These are phyloP conservation scores for Drosophila persimilis DNA, from an alignment of 1,140 invertebrate species.

Conservation along the genomic window DNA sequence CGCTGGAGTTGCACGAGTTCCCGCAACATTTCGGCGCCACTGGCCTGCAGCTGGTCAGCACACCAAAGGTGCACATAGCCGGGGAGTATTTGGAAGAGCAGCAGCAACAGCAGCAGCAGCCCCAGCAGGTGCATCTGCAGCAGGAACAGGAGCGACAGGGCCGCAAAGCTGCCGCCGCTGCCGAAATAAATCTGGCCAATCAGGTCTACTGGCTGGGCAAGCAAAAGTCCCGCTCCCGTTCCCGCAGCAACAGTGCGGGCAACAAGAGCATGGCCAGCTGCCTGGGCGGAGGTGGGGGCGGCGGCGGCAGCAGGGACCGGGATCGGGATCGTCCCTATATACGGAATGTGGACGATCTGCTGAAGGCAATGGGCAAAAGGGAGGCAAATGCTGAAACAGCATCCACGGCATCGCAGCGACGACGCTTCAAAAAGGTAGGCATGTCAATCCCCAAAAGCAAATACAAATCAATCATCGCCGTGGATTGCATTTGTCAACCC, in stretches of 20 bases:
- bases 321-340: conserved; percentile 55
- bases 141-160: conserved; percentile 35
- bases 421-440: conserved; percentile 76
- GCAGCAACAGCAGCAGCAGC: conserved; percentile 18
- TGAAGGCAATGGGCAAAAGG: conserved; percentile 62
- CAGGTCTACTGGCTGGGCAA: conserved; percentile 78
- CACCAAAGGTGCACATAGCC: conserved; percentile 77
- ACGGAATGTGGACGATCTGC: conserved; percentile 76
- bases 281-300: conserved; percentile 46
- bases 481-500: conserved; percentile 34
- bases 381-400: conserved; percentile 47
- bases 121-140: conserved; percentile 41
- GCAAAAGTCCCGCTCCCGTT: conserved; percentile 66
- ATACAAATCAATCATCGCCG: conserved; percentile 21
- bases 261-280: conserved; percentile 64
- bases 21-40: conserved; percentile 74
- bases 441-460: neutral
- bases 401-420: conserved; percentile 56
- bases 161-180: conserved; percentile 67
- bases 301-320: conserved; percentile 25
- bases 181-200: conserved; percentile 78
- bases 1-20: conserved; percentile 77
- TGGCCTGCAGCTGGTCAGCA: conserved; percentile 70
- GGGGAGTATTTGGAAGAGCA: conserved; percentile 69
- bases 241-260: conserved; percentile 77